Conservation (phyloP, 2,888 invertebrate genomes). For the Apeira syringaria region DNA sequence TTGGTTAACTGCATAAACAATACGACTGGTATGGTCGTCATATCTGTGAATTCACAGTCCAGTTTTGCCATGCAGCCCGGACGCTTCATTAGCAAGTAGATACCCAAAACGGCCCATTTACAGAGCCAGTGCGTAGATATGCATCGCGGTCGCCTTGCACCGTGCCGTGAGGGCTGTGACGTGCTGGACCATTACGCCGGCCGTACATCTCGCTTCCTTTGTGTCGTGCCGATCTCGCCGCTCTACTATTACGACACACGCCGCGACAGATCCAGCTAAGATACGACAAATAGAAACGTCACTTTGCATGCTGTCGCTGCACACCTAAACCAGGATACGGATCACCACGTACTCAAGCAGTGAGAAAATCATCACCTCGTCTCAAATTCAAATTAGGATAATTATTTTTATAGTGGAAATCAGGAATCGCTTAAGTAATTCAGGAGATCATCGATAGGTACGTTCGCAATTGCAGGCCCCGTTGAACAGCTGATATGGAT, state of each 20-base stretch:
- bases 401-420: conserved; percentile 33
- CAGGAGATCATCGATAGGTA: conserved; percentile 65
- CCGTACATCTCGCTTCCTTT: conserved; percentile 78
- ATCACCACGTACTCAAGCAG: conserved; percentile 60
- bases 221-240: conserved; percentile 73
- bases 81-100: conserved; percentile 80
- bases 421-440: conserved; percentile 52
- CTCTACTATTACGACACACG: conserved; percentile 75
- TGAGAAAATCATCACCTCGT: conserved; percentile 61
- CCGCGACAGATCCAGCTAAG: conserved; percentile 74
- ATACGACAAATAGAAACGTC: conserved; percentile 80
- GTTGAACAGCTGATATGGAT: conserved; percentile 66
- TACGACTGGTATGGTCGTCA: conserved; percentile 62
- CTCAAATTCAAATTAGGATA: conserved; percentile 42
- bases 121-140: conserved; percentile 77
- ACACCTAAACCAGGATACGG: conserved; percentile 58
- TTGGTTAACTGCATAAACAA: conserved; percentile 56
- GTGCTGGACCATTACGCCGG: conserved; percentile 71
- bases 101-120: conserved; percentile 80
- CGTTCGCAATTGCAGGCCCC: conserved; percentile 61
- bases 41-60: conserved; percentile 70
- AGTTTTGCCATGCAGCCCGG: conserved; percentile 64
- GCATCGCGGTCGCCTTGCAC: conserved; percentile 71
- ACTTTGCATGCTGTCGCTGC: conserved; percentile 72
- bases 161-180: conserved; percentile 70